A percentile compares a stretch with the other conserved stretches of the same genome.
Evolutionary conservation across 2,113 vertebrate genomes (phyloP).

Genomic region (Garra rufa): DNA sequence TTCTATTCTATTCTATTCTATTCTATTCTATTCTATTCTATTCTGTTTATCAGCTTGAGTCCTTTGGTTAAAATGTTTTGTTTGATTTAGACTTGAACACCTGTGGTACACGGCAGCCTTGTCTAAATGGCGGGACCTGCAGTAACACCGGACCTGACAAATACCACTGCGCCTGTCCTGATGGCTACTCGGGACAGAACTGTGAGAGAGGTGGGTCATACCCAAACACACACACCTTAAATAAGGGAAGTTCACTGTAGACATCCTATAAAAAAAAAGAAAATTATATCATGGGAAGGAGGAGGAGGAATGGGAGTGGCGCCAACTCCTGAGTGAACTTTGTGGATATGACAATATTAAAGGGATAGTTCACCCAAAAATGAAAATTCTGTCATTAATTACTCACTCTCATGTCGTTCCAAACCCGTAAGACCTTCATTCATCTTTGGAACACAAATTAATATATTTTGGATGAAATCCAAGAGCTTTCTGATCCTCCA

Average conservation of each 20-base stretch:
- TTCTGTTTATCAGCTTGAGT: not conserved
- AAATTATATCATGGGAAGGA: not conserved
- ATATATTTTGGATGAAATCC: no score
- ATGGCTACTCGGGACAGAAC: slow-evolving; percentile 93
- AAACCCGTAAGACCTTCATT: no score
- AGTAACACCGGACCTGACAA: slow-evolving; percentile 98
- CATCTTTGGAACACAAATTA: no score
- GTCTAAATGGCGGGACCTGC: slow-evolving; percentile 93
- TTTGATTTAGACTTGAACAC: slow-evolving; percentile 84
- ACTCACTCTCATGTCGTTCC: no score
- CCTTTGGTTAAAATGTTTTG: slow-evolving; percentile 34
- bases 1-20: not conserved
- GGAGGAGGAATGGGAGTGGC: not conserved
- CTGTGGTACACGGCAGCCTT: slow-evolving; percentile 93
- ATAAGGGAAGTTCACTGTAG: not conserved
- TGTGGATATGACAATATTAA: no score
- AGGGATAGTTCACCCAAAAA: no score
- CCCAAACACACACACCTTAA: not conserved
- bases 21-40: not conserved
- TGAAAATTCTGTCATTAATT: no score
- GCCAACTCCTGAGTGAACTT: not conserved
- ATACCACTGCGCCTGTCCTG: slow-evolving; percentile 94
- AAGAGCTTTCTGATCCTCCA: no score
- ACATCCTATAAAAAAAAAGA: not conserved
- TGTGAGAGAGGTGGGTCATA: slow-evolving; percentile 90